Conservation (phyloP, 2,797 vertebrate species). For the Astyanax mexicanus region DNA sequence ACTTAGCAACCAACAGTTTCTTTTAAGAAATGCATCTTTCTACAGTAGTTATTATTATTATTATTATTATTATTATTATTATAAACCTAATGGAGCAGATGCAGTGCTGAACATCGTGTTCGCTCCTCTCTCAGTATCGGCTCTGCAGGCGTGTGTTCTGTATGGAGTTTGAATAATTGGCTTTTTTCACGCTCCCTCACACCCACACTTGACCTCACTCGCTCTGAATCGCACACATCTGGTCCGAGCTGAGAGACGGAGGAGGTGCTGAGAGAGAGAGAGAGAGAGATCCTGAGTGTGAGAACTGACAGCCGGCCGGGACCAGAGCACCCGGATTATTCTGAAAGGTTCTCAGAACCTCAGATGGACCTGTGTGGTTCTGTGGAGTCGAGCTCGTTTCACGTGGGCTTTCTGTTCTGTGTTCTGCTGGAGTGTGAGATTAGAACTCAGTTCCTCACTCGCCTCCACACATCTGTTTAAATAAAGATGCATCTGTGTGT, state of each 20-base stretch:
- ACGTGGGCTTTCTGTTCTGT: neutral
- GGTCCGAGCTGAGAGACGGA: constrained; percentile 17
- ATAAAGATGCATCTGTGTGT: constrained; percentile 1
- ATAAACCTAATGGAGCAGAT: too few species aligned
- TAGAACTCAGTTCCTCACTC: neutral
- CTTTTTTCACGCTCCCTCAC: constrained; percentile 1
- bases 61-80: too few species aligned
- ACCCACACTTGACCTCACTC: constrained; percentile 11
- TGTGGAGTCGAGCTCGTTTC: constrained; percentile 16
- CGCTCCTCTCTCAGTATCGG: neutral
- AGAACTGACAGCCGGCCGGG: constrained; percentile 20
- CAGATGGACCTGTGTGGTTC: neutral
- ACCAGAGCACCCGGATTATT: constrained; percentile 21
- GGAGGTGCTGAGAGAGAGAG: constrained; percentile 31
- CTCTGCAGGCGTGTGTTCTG: neutral
- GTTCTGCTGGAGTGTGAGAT: constrained; percentile 18
- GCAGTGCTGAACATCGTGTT: neutral
- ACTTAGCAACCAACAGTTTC: too few species aligned
- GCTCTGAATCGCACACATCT: constrained; percentile 34
- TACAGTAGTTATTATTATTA: too few species aligned
- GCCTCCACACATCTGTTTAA: constrained; percentile 25
- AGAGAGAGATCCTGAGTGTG: neutral
- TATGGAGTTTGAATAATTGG: constrained; percentile 20
- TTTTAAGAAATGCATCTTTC: too few species aligned
- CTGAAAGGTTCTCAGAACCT: constrained; percentile 18